Evolutionary conservation across 30 jellyfish, hydroid and myxozoan genomes (phyloP).

Genomic region (Thelohanellus kitauei): DNA sequence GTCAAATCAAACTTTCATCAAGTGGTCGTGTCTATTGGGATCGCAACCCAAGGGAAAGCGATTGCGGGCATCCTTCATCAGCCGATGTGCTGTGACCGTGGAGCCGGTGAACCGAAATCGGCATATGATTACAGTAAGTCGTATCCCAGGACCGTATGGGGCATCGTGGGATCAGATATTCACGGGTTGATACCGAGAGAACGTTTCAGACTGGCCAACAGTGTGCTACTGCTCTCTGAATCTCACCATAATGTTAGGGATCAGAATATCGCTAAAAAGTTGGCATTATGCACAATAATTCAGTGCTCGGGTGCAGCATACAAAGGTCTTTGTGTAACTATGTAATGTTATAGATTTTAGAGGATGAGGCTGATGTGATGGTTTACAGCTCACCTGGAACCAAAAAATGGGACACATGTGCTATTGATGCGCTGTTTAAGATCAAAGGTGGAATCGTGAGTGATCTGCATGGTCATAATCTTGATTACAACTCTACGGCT

Average conservation of each 20-base stretch:
- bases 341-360: constrained; percentile 33
- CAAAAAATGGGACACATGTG: constrained; percentile 94
- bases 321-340: too few relatives aligned
- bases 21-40: constrained; percentile 63
- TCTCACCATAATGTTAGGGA: too few relatives aligned
- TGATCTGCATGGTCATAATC: constrained; percentile 18
- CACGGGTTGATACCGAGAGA: constrained; percentile 31
- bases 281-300: too few relatives aligned
- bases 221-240: too few relatives aligned
- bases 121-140: too few relatives aligned
- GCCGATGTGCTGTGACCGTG: constrained; percentile 19
- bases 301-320: too few relatives aligned
- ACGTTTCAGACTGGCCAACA: too few relatives aligned
- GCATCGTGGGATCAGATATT: constrained; percentile 40
- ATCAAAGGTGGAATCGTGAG: constrained; percentile 60
- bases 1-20: constrained; percentile 54
- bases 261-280: too few relatives aligned
- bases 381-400: constrained; percentile 67
- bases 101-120: constrained; percentile 15
- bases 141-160: constrained; percentile 77
- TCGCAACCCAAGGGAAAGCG: constrained; percentile 66
- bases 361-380: constrained; percentile 74
- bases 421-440: constrained; percentile 51
- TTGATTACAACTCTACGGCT: constrained; percentile 13
- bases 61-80: constrained; percentile 84